These are phyloP conservation scores for Tortrix viridana DNA, from an alignment of 2,888 invertebrate genomes.

Conservation along the genomic window DNA sequence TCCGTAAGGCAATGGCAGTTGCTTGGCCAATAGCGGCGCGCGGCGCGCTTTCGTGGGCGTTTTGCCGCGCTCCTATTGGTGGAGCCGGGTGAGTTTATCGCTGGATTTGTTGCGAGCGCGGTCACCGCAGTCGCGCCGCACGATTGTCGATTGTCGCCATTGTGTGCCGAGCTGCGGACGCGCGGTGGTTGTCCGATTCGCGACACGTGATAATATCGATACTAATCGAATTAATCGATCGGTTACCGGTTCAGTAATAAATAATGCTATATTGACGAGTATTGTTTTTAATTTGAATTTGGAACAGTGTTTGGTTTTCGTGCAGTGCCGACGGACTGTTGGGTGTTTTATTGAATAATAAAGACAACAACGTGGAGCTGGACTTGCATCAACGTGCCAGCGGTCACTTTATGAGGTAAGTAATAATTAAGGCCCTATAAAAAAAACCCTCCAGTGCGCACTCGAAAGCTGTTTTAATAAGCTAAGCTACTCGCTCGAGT, in stretches of 20 bases:
- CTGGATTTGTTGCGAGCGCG: slow-evolving; percentile 79
- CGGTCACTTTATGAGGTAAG: slow-evolving; percentile 90
- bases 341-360: slow-evolving; percentile 51
- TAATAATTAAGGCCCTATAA: slow-evolving; percentile 35
- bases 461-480: not conserved
- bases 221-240: slow-evolving; percentile 63
- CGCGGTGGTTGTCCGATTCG: slow-evolving; percentile 69
- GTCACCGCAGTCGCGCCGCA: slow-evolving; percentile 78
- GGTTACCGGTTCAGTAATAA: slow-evolving; percentile 49
- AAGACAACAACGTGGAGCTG: slow-evolving; percentile 89
- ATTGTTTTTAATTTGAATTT: slow-evolving; percentile 40
- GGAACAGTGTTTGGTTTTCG: slow-evolving; percentile 55
- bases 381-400: slow-evolving; percentile 90
- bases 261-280: slow-evolving; percentile 52
- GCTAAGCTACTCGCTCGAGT: not conserved
- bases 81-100: slow-evolving; percentile 70
- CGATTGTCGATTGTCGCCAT: slow-evolving; percentile 83
- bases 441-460: slow-evolving; percentile 17
- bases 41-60: slow-evolving; percentile 76
- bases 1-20: slow-evolving; percentile 83
- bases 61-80: slow-evolving; percentile 69
- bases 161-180: slow-evolving; percentile 72
- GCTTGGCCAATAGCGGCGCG: slow-evolving; percentile 78
- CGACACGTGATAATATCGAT: slow-evolving; percentile 64
- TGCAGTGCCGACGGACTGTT: slow-evolving; percentile 61